Evolutionary conservation across 2,888 invertebrate species (phyloP), one percentile per base, ranked within the genome.

Genomic region (Antitype chi): DNA sequence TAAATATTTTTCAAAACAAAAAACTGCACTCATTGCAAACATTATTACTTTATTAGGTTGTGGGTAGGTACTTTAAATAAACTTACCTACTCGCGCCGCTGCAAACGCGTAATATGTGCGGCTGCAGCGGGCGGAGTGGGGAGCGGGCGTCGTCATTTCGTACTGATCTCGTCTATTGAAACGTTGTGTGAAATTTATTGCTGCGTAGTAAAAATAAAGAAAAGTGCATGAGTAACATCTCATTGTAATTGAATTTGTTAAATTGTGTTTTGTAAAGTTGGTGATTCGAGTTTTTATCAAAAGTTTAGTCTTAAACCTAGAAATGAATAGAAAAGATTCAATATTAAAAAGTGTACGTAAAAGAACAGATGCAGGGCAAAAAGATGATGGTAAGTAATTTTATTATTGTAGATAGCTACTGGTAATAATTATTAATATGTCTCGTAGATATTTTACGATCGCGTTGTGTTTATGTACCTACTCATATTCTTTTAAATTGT

Each of bases 11-110:
- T 74, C n/a, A 68, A 67, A 74, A 67, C 67, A 32, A 74, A 74
- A 67, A 74, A 74, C 71, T 71, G 71, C 71, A 52, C 53, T 76
- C 52, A 67, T 71, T 76, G 53, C 71, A 76, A 71, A 76, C 71
- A 76, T 70, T 76, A 76, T 76, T 76, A 76, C 71, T 67, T 70
- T 76, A 76, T 76, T 76, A 76, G 76, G 74, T 74, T 74, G 72
- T 73, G 72, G 47, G 72, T 68, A 68, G 66, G 76, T 70, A 69
- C 69, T 70, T 70, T 66, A 69, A 71, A 52, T 55, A 70, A 74
- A 74, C 74, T 74, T 76, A 53, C 76, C 76, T 76, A 76, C 76
- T 70, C 70, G 76, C 70, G 76, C 70, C 70, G 70, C 76, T 52
- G 70, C 66, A 63, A 70, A 53, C 75, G 75, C 75, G 64, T 70